These are phyloP conservation scores for Lepus timidus DNA, from an alignment of 2,113 vertebrate species.

Conservation along the genomic window DNA sequence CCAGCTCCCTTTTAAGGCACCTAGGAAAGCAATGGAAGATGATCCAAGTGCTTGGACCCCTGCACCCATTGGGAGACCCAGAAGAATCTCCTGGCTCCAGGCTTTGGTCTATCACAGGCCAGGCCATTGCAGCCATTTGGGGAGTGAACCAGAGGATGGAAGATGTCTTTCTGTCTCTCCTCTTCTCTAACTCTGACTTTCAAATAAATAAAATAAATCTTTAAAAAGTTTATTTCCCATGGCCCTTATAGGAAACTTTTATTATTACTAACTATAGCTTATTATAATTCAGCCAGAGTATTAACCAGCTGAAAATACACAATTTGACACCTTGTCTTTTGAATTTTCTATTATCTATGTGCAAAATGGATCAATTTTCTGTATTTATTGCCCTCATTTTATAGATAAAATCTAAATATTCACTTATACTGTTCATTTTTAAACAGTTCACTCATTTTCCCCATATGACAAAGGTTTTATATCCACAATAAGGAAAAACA, in stretches of 20 bases:
- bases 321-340: neutral
- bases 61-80: too few relatives aligned
- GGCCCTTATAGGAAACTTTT: neutral
- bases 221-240: neutral
- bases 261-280: neutral
- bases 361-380: conserved; percentile 29
- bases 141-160: too few relatives aligned
- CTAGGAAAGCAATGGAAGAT: too few relatives aligned
- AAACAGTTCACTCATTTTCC: conserved; percentile 24
- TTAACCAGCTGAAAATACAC: neutral
- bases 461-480: conserved; percentile 25
- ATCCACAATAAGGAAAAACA: conserved; percentile 33
- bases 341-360: conserved; percentile 41
- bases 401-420: conserved; percentile 47
- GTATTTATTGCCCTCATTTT: conserved; percentile 28
- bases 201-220: too few relatives aligned
- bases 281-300: neutral
- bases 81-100: too few relatives aligned
- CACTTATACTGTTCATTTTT: conserved; percentile 38
- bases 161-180: too few relatives aligned
- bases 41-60: too few relatives aligned
- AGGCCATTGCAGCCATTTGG: too few relatives aligned
- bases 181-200: too few relatives aligned
- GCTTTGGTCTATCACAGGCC: too few relatives aligned
- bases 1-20: too few relatives aligned